A percentile compares a stretch with the other conserved stretches of the same genome.
Evolutionary conservation across 2,113 vertebrate genomes (phyloP).

Genomic region (Gymnobelideus leadbeateri): DNA sequence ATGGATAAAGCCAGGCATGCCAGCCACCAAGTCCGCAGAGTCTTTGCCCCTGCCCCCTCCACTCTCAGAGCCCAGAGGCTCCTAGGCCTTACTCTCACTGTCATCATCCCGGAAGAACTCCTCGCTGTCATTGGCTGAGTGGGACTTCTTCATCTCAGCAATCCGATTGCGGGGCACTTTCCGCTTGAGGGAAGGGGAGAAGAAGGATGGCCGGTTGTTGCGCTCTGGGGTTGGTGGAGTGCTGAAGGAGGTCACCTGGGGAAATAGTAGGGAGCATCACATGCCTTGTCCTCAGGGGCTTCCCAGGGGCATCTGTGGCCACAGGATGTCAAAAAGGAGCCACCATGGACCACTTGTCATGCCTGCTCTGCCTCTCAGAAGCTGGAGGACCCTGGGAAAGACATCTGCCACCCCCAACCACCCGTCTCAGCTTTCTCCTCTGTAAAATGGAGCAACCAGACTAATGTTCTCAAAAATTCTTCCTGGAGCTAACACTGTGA

Average conservation of each 20-base stretch:
- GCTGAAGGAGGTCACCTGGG: constrained; percentile 97
- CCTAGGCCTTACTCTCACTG: constrained; percentile 83
- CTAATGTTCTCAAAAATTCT: not conserved
- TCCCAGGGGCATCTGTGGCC: no score
- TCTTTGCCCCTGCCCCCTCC: not conserved
- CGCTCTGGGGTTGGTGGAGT: constrained; percentile 96
- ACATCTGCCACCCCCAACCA: not conserved
- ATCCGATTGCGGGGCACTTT: constrained; percentile 93
- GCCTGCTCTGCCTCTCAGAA: not conserved
- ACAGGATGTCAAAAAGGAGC: not conserved
- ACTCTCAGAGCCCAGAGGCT: no score
- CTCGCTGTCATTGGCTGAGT: constrained; percentile 98
- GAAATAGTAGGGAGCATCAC: not conserved
- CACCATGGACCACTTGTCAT: no score
- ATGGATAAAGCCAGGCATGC: not conserved
- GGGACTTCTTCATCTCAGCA: constrained; percentile 98
- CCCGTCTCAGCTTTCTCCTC: not conserved
- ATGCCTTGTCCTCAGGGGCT: not conserved
- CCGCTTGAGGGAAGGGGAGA: constrained; percentile 95
- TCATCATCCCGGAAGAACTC: constrained; percentile 97
- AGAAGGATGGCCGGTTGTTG: constrained; percentile 95
- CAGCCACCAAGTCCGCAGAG: no score
- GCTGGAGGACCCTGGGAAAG: not conserved
- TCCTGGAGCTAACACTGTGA: not conserved
- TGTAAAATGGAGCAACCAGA: not conserved